These are phyloP conservation scores for Dicrostonyx torquatus DNA, from an alignment of 2,797 vertebrate genomes.

Conservation along the genomic window DNA sequence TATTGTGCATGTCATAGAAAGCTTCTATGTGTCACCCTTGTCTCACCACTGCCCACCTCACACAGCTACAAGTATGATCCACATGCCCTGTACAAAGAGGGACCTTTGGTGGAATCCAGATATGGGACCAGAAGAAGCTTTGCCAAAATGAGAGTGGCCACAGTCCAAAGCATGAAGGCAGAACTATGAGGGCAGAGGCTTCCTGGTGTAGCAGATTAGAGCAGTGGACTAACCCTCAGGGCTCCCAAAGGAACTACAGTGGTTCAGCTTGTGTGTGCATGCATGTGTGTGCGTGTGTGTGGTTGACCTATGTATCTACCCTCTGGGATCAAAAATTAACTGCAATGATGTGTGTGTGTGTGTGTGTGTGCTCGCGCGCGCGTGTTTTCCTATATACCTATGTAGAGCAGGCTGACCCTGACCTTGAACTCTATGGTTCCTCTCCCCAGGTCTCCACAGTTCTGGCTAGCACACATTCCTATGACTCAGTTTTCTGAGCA, in stretches of 20 bases:
- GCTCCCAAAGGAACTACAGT: not conserved
- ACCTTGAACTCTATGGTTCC: not conserved
- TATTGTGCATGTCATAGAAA: not conserved
- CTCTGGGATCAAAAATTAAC: too few species aligned
- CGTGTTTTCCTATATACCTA: too few species aligned
- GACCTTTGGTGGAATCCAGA: not conserved
- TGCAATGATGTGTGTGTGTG: too few species aligned
- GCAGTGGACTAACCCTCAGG: not conserved
- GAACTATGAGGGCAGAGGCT: not conserved
- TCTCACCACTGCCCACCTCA: not conserved
- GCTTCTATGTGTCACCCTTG: fast-evolving
- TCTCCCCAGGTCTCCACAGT: not conserved
- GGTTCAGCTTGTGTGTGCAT: not conserved
- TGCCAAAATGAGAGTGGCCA: not conserved
- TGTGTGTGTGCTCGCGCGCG: too few species aligned
- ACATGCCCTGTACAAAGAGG: not conserved
- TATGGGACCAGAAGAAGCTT: not conserved
- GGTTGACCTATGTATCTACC: not conserved
- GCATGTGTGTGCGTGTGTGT: not conserved
- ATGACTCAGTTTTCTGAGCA: not conserved
- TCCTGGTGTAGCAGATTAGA: not conserved
- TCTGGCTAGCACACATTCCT: not conserved
- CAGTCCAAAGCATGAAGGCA: not conserved
- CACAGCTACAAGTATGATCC: not conserved
- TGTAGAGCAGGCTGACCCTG: not conserved